Base-by-base conservation (phyloP, 2,113 vertebrate genomes). In the Chionis minor region DNA sequence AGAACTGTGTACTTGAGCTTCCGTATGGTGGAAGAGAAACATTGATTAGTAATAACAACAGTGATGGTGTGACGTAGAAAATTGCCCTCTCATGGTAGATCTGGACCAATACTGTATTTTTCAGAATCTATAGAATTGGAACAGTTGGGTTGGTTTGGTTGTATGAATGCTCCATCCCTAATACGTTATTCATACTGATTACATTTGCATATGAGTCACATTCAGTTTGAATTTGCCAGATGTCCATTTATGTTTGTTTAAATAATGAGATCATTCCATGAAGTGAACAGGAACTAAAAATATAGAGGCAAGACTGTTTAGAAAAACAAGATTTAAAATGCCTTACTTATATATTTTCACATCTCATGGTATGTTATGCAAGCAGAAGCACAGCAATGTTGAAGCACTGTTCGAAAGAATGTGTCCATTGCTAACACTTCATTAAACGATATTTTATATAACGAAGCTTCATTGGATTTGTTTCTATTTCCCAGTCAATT, bases 191-290 rank as follows among this genome's bases (percentile, higher is more conserved):
- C 73, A 56, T 72, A n/a, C 44, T 28, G 49, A 65, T 84, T 81
- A 44, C 27, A 71, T 97, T 95, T 96, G 92, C 83, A 81, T 92
- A 77, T 93, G 88, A 94, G 49, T 94, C 85, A 87, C 19, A 69
- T 92, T 87, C 42, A 42, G 20, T 62, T 85, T 90, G n/a, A 38
- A 67, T 94, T 96, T 97, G 67, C 96, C 88, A 86, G 80, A 78
- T 95, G 72, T 85, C 82, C 33, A 9, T 92, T 92, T 52, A 79
- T 94, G 67, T 92, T 95, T 97, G 81, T 94, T 96, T 96, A 67
- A 94, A 92, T 96, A 91, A 89, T 96, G 63, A 96, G 55, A 83
- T 97, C 84, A 90, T 85, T 96, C 93, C 81, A 69, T 86, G 89
- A 91, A 84, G 66, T 69, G 94, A 96, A 59, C 65, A 55, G 52